Percentiles rank a stretch among this genome's conserved stretches.
These are phyloP conservation scores for Drosophila kanapiae DNA, from an alignment of 1,140 invertebrate genomes.

Conservation along the genomic window DNA sequence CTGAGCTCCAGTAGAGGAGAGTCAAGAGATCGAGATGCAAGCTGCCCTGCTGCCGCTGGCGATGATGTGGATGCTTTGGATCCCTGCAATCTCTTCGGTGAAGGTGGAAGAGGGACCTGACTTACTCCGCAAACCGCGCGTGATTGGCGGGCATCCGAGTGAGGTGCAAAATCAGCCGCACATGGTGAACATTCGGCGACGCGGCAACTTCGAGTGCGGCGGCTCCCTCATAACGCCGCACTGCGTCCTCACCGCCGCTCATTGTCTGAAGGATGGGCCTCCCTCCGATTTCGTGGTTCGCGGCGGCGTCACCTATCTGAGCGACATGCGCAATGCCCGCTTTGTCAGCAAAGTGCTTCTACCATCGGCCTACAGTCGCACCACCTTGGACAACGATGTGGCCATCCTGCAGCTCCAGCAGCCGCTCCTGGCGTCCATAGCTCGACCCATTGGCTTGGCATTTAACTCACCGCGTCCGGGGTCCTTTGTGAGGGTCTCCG, in stretches of 20 bases:
- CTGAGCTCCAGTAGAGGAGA: constrained; percentile 32
- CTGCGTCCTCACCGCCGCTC: constrained; percentile 79
- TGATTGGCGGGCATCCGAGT: constrained; percentile 67
- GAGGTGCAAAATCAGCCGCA: constrained; percentile 61
- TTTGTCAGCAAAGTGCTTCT: constrained; percentile 51
- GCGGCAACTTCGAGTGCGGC: constrained; percentile 68
- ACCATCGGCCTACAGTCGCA: constrained; percentile 48
- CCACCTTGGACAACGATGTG: constrained; percentile 68
- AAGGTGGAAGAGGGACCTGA: background rate
- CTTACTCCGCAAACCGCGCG: constrained; percentile 43
- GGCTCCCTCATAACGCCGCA: constrained; percentile 64
- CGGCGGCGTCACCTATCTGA: constrained; percentile 65
- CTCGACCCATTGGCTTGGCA: constrained; percentile 49
- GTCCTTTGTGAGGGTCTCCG: constrained; percentile 55
- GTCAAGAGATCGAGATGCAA: constrained; percentile 38
- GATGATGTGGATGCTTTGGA: background rate
- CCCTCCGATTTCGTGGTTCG: constrained; percentile 67
- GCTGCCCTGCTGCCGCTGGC: constrained; percentile 28
- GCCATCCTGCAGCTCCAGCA: constrained; percentile 62
- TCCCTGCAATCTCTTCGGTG: background rate
- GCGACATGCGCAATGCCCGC: constrained; percentile 62
- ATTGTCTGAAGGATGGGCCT: constrained; percentile 55
- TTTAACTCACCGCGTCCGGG: constrained; percentile 32
- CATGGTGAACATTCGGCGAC: constrained; percentile 69
- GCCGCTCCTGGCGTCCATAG: constrained; percentile 47